Percentiles rank a stretch among this genome's conserved stretches.
These are phyloP conservation scores for Brachionus angularis DNA, from an alignment of 1,140 invertebrate species.

Conservation along the genomic window DNA sequence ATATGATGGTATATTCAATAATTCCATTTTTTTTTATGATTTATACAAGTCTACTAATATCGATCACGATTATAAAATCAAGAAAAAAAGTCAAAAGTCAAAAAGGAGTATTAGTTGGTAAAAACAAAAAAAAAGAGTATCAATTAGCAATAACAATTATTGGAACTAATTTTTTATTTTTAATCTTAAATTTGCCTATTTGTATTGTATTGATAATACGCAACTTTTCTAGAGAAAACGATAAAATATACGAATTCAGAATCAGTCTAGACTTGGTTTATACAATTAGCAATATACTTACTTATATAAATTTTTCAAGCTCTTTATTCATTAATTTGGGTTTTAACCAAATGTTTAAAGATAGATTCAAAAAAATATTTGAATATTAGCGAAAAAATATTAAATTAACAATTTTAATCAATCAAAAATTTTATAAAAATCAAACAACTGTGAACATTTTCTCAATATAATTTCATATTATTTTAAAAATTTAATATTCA, in stretches of 20 bases:
- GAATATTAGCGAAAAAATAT: too few species aligned
- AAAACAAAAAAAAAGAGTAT: conserved; percentile 13
- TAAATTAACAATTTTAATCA: too few species aligned
- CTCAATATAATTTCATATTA: too few species aligned
- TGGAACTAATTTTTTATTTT: conserved; percentile 13
- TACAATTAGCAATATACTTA: conserved; percentile 1
- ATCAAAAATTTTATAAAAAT: too few species aligned
- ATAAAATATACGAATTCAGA: neutral
- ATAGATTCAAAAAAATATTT: neutral
- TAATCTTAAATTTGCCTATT: conserved; percentile 20
- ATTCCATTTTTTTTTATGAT: conserved; percentile 25
- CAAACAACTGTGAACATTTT: too few species aligned
- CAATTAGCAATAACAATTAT: conserved; percentile 21
- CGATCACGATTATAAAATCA: neutral
- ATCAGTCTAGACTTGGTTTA: neutral
- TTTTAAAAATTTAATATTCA: too few species aligned
- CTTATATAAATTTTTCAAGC: conserved; percentile 36
- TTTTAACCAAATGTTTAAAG: conserved; percentile 25
- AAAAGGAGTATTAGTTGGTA: neutral
- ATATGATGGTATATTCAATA: neutral
- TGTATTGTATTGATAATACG: neutral
- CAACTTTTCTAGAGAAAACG: neutral
- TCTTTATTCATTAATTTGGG: conserved; percentile 19
- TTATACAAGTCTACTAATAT: neutral
- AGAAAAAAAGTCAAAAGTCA: conserved; percentile 2